Evolutionary conservation across 2,797 vertebrate species (phyloP).

Genomic region (Malurus leucopterus): DNA sequence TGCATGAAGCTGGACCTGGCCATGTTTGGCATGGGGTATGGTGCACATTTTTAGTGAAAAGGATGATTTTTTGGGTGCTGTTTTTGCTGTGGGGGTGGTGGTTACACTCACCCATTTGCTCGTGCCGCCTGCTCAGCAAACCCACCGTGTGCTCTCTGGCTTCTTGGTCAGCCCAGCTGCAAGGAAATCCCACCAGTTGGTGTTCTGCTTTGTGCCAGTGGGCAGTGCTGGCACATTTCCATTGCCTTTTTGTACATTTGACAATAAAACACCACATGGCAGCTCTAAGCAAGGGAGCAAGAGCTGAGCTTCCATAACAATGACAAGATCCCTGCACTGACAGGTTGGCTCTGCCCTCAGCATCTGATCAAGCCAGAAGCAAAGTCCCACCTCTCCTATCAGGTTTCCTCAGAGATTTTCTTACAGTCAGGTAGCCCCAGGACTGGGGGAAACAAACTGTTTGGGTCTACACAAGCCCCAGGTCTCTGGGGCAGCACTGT

Average conservation of each 20-base stretch:
- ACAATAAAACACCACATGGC: not conserved
- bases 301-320: not conserved
- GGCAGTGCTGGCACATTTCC: not conserved
- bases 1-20: not conserved
- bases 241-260: not conserved
- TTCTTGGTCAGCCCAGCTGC: not conserved
- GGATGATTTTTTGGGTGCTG: accelerated
- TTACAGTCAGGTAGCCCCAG: not conserved
- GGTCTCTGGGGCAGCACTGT: not conserved
- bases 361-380: not conserved
- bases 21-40: not conserved
- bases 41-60: not conserved
- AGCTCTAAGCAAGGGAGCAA: not conserved
- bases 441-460: not conserved
- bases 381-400: not conserved
- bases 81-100: not conserved
- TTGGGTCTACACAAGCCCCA: not conserved
- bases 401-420: not conserved
- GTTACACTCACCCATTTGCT: not conserved
- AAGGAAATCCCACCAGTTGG: not conserved
- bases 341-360: not conserved
- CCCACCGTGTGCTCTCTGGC: accelerated
- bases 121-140: not conserved
- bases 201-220: not conserved
- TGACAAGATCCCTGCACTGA: not conserved